Conservation (phyloP, 2,888 invertebrate species). For the Polydrusus cervinus region DNA sequence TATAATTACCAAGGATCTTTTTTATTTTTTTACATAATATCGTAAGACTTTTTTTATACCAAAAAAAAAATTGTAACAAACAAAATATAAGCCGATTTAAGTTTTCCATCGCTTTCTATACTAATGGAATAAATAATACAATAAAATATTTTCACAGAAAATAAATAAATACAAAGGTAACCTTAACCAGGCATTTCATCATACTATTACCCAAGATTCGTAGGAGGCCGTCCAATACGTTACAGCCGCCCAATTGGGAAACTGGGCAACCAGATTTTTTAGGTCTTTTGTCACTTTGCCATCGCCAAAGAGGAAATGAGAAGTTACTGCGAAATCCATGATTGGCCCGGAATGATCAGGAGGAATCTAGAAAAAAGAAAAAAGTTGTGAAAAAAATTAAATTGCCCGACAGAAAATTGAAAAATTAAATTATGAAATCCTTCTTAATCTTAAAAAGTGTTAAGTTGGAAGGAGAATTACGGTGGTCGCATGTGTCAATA, state of each 20-base stretch:
- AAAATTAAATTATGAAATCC: too few relatives aligned
- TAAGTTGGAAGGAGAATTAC: too few relatives aligned
- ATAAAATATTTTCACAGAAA: conserved; percentile 17
- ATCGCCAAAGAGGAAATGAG: conserved; percentile 76
- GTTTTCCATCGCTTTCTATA: neutral
- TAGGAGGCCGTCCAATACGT: conserved; percentile 82
- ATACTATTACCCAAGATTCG: conserved; percentile 74
- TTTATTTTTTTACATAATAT: too few relatives aligned
- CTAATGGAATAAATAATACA: conserved; percentile 8
- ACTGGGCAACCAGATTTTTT: conserved; percentile 74
- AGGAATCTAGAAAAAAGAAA: conserved; percentile 67
- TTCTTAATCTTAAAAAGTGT: too few relatives aligned
- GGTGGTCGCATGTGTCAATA: too few relatives aligned
- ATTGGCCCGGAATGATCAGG: conserved; percentile 69
- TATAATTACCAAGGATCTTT: too few relatives aligned
- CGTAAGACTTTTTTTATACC: too few relatives aligned
- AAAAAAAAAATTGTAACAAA: too few relatives aligned
- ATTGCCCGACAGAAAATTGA: too few relatives aligned
- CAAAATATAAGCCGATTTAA: neutral
- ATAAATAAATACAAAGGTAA: conserved; percentile 1
- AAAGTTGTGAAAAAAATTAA: neutral
- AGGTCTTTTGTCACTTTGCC: conserved; percentile 73
- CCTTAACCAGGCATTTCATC: neutral
- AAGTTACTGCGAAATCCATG: conserved; percentile 76
- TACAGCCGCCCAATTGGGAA: conserved; percentile 79